Conservation (phyloP, 1,140 invertebrate genomes). For the Cotesia vestalis region DNA sequence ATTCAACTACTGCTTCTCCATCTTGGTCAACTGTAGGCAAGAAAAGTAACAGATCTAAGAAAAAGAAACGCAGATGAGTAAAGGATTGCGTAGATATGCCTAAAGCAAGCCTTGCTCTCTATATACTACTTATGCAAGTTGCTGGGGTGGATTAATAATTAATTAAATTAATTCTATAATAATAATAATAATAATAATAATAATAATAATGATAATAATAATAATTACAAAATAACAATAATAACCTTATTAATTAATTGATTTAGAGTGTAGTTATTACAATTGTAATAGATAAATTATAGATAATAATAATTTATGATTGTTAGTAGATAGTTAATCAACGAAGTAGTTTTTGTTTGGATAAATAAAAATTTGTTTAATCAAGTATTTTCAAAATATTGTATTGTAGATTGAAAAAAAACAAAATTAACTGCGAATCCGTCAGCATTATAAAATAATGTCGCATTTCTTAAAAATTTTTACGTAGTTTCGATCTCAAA, state of each 20-base stretch:
- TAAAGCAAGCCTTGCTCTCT: slow-evolving; percentile 62
- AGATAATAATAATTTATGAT: no score
- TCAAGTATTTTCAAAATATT: no score
- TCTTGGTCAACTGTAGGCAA: slow-evolving; percentile 47
- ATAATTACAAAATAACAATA: slow-evolving; percentile 2
- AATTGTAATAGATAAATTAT: no score
- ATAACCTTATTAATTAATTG: background rate
- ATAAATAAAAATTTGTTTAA: no score
- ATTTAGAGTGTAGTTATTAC: no score
- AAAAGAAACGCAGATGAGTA: slow-evolving; percentile 65
- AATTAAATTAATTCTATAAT: slow-evolving; percentile 1
- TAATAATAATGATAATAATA: background rate
- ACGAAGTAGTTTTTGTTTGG: no score
- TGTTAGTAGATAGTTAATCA: no score
- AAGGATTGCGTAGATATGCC: slow-evolving; percentile 65
- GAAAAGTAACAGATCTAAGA: slow-evolving; percentile 63
- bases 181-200: background rate
- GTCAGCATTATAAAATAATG: no score
- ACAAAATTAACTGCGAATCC: no score
- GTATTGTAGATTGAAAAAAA: no score
- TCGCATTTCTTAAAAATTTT: no score
- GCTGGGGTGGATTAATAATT: slow-evolving; percentile 58
- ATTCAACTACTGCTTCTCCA: slow-evolving; percentile 42
- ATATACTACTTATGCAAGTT: slow-evolving; percentile 63
- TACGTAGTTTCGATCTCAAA: no score